Percentiles rank a stretch among this genome's conserved stretches.
Conservation (phyloP, 2,888 invertebrate species). For the Pyrocoelia pectoralis region DNA sequence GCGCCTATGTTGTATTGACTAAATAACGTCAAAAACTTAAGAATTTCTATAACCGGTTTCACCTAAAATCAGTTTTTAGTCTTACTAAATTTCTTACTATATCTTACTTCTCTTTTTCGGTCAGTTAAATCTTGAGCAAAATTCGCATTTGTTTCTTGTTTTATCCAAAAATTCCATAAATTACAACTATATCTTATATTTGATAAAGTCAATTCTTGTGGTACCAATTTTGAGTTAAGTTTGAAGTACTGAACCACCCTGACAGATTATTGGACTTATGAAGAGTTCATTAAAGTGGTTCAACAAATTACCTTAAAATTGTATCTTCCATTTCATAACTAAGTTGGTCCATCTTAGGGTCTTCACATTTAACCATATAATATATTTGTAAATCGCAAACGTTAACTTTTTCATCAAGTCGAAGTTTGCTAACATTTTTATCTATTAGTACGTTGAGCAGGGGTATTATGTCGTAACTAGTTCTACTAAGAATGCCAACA, state of each 20-base stretch:
- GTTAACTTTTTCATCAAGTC: constrained; percentile 69
- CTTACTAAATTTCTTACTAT: too few species aligned
- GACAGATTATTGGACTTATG: too few species aligned
- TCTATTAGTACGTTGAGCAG: constrained; percentile 73
- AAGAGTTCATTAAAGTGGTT: too few species aligned
- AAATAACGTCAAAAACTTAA: constrained; percentile 68
- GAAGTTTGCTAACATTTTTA: constrained; percentile 62
- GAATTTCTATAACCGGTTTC: constrained; percentile 63
- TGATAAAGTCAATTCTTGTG: constrained; percentile 50
- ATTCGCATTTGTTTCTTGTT: constrained; percentile 65
- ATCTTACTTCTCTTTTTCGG: constrained; percentile 64
- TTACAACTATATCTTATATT: constrained; percentile 67
- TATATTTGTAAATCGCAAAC: constrained; percentile 74
- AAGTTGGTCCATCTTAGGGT: constrained; percentile 76
- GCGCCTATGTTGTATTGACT: constrained; percentile 74
- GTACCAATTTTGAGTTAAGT: constrained; percentile 45
- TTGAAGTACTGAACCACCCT: constrained; percentile 60
- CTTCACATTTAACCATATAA: constrained; percentile 80
- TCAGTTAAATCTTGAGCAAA: constrained; percentile 73
- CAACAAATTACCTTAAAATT: constrained; percentile 64
- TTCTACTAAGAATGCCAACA: constrained; percentile 83
- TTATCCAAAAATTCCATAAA: constrained; percentile 82
- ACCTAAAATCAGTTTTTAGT: too few species aligned
- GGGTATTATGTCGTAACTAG: constrained; percentile 81
- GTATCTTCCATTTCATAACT: constrained; percentile 70